Conservation (phyloP, 2,888 invertebrate genomes). For the Apodemia duryi region DNA sequence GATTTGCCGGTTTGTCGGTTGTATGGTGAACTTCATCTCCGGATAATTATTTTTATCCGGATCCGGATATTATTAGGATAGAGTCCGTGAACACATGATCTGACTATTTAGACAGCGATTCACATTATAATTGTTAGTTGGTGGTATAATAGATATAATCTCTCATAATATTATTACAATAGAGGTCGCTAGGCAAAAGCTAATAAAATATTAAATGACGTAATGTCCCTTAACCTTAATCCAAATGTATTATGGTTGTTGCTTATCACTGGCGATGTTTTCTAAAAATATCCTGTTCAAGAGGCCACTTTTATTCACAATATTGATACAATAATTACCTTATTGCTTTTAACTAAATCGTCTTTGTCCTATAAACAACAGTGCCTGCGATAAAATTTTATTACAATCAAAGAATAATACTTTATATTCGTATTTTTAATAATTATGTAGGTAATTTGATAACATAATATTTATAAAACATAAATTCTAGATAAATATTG, state of each 20-base stretch:
- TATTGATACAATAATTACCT: not conserved
- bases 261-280: constrained; percentile 3
- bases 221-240: constrained; percentile 1
- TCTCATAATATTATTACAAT: no score
- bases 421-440: constrained; percentile 13
- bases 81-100: no score
- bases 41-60: no score
- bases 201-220: not conserved
- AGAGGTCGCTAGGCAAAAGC: no score
- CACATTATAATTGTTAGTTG: no score
- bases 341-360: not conserved
- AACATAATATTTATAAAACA: constrained; percentile 45
- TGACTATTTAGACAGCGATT: no score
- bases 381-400: constrained; percentile 1
- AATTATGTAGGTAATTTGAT: constrained; percentile 13
- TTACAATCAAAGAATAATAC: constrained; percentile 13
- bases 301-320: not conserved
- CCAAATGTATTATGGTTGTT: not conserved
- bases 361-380: not conserved
- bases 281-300: constrained; percentile 1
- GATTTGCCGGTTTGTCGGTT: no score
- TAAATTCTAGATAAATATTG: constrained; percentile 65
- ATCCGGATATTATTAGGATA: no score
- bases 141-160: no score
- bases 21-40: no score